Evolutionary conservation across 2,888 invertebrate species (phyloP).

Genomic region (Neoaliturus tenellus): DNA sequence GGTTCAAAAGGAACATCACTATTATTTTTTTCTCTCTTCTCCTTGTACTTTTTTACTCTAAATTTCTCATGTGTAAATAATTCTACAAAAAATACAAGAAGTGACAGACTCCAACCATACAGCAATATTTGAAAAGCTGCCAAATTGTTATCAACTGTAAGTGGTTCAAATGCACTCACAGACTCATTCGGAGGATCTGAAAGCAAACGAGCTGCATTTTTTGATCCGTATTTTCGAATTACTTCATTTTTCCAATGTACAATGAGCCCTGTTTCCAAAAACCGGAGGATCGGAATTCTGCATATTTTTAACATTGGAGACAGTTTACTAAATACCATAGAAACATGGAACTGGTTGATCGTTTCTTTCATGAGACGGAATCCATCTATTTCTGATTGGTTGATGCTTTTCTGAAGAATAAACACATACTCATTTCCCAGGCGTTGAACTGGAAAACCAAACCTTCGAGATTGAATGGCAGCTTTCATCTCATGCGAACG

Average conservation of each 20-base stretch:
- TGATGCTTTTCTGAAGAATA: background rate
- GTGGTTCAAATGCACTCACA: background rate
- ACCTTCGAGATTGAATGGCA: background rate
- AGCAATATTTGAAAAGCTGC: constrained; percentile 16
- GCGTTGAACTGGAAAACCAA: background rate
- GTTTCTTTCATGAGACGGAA: background rate
- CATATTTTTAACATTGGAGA: constrained; percentile 14
- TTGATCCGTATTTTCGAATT: background rate
- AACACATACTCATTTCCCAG: constrained; percentile 2
- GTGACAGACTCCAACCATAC: background rate
- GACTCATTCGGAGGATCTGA: background rate
- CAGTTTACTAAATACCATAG: background rate
- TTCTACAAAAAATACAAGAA: background rate
- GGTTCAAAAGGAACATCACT: background rate
- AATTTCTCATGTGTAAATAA: background rate
- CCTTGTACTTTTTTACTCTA: background rate
- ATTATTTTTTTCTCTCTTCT: background rate
- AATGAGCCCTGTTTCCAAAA: background rate
- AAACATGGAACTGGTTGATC: background rate
- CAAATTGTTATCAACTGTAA: background rate
- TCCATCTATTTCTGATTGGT: background rate
- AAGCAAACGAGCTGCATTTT: background rate
- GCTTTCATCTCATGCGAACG: background rate
- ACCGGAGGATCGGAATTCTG: background rate
- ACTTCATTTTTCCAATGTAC: constrained; percentile 11